Base-by-base conservation (phyloP, 1,140 invertebrate genomes). In the Plodia interpunctella region DNA sequence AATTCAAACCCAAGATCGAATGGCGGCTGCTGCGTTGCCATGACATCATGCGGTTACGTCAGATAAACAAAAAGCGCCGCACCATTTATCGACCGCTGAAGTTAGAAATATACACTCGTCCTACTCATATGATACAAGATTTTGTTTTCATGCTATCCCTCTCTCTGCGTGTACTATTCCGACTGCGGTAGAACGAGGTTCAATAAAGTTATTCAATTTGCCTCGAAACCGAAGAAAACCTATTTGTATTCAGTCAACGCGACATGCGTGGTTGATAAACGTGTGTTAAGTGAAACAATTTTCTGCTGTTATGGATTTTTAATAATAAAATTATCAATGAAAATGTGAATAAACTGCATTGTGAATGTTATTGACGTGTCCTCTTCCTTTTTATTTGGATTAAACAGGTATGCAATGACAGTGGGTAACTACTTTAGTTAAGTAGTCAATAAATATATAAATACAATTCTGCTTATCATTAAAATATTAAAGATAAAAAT, bases 31-130 rank as follows among this genome's bases (percentile, higher is more conserved):
- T 30, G 61, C 66, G 77, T 78, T 80, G 57, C 75, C 71, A 81
- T 83, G 78, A 81, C 75, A 80, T 81, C 80, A 83, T 80, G 73
- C 53, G 70, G 62, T 76, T 76, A 80, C 72, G 70, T 78, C 76
- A 80, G 62, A 63, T 76, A 72, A 72, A 76, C 68, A 73, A 69
- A 64, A 19, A 28, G 20, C 15, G 20, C 20, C 51, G 19, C 20
- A 53, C 20, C 21, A 17, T 11, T 18, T 53, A 25, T 53, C 25
- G 20, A 25, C 13, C 21, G 51, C 51, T 6, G 51, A 20, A 56
- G 30, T 5, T 13, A 32, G 2, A 54, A 52, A 35, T 17, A 61
- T 63, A 58, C 15, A 28, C 49, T 52, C 57, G 50, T 78, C 72
- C 55, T 65, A 63, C 19, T 80, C 62, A 21, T 11, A 59, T 63